Conservation (phyloP, 2,888 invertebrate species). For the Tuberolachnus salignus region DNA sequence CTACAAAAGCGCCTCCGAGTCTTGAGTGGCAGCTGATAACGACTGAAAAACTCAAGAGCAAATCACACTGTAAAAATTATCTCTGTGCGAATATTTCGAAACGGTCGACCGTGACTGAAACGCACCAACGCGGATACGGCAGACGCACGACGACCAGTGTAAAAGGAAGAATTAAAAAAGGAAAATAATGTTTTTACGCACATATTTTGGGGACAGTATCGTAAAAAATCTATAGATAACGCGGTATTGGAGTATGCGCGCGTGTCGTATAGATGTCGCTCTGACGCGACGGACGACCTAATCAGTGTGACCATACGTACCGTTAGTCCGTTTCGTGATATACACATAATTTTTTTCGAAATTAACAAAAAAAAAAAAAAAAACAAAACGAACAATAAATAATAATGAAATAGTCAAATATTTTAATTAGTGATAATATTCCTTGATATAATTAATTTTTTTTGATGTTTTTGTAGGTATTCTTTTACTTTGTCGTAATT, state of each 20-base stretch:
- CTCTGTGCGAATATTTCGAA: too few relatives aligned
- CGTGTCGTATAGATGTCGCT: not conserved
- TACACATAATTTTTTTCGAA: constrained; percentile 15
- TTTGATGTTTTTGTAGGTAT: not conserved
- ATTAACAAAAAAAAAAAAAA: constrained; percentile 19
- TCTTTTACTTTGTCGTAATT: too few relatives aligned
- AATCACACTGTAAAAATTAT: too few relatives aligned
- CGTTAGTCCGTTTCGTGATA: not conserved
- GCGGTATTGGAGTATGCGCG: not conserved
- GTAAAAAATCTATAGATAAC: too few relatives aligned
- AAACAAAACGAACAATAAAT: constrained; percentile 24
- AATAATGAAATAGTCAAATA: constrained; percentile 24
- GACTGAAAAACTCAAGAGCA: too few relatives aligned
- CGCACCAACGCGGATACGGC: too few relatives aligned
- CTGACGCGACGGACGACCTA: not conserved
- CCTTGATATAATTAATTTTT: not conserved
- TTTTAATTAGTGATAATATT: constrained; percentile 37
- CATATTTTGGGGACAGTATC: too few relatives aligned
- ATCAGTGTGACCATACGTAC: constrained; percentile 34
- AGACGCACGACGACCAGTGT: too few relatives aligned
- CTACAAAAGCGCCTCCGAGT: not conserved
- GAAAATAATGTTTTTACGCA: too few relatives aligned
- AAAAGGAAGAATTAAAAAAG: too few relatives aligned
- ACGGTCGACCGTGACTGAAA: too few relatives aligned
- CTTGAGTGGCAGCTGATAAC: not conserved